Evolutionary conservation across 2,888 invertebrate species (phyloP).

Genomic region (Cephonodes hylas): DNA sequence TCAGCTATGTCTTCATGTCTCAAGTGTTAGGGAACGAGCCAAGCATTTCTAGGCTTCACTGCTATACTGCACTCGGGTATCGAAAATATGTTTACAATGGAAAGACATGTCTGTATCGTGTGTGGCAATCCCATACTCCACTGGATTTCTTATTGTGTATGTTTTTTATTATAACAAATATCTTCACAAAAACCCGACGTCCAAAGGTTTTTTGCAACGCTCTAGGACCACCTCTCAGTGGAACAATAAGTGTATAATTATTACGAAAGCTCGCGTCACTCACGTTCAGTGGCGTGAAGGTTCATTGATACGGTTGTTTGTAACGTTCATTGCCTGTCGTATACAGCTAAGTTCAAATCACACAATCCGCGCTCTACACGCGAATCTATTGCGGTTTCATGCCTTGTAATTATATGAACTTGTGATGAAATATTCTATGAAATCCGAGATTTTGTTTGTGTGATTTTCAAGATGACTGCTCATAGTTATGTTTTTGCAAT

Average conservation of each 20-base stretch:
- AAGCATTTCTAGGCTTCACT: too few relatives aligned
- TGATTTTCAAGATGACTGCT: too few relatives aligned
- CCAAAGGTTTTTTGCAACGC: background rate
- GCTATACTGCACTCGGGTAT: too few relatives aligned
- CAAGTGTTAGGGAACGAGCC: too few relatives aligned
- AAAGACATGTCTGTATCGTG: too few relatives aligned
- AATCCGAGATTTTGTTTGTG: too few relatives aligned
- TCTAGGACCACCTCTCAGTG: slow-evolving; percentile 19
- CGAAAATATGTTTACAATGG: too few relatives aligned
- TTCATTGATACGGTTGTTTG: slow-evolving; percentile 40
- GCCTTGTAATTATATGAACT: background rate
- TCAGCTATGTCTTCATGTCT: too few relatives aligned
- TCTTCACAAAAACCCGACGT: background rate
- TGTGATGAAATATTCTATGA: background rate
- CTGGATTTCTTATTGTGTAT: too few relatives aligned
- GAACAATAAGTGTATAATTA: slow-evolving; percentile 37
- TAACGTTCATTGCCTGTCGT: slow-evolving; percentile 31
- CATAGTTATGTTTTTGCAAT: too few relatives aligned
- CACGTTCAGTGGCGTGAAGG: slow-evolving; percentile 39
- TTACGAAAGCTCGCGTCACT: slow-evolving; percentile 40
- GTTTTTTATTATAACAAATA: too few relatives aligned
- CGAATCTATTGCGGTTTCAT: slow-evolving; percentile 5
- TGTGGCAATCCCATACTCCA: too few relatives aligned
- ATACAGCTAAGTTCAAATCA: background rate
- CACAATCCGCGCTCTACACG: background rate